These are phyloP conservation scores for Acrobasis consociella DNA, from an alignment of 2,888 invertebrate species.

Conservation along the genomic window DNA sequence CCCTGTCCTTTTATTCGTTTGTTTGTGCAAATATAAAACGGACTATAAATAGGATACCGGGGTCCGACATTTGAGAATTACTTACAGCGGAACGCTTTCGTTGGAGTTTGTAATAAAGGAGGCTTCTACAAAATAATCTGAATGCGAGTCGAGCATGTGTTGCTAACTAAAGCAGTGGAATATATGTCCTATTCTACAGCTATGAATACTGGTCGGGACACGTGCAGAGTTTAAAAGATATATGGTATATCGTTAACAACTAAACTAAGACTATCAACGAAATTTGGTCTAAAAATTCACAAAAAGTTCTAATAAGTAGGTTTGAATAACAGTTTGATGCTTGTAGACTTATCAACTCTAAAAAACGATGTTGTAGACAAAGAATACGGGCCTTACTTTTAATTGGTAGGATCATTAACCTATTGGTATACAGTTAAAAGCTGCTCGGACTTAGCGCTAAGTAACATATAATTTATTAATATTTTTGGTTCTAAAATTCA, in stretches of 20 bases:
- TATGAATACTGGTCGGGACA: conserved; percentile 46
- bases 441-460: conserved; percentile 32
- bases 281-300: conserved; percentile 16
- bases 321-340: neutral
- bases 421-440: conserved; percentile 35
- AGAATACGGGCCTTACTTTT: conserved; percentile 32
- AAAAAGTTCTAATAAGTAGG: neutral
- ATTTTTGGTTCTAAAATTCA: neutral
- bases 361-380: conserved; percentile 30
- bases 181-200: conserved; percentile 37
- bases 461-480: conserved; percentile 4
- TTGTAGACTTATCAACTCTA: conserved; percentile 12
- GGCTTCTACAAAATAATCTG: conserved; percentile 26
- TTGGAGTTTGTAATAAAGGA: neutral
- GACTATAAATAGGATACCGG: neutral
- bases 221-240: conserved; percentile 34
- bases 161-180: conserved; percentile 41
- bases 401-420: conserved; percentile 32
- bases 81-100: neutral
- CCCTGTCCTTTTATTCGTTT: neutral
- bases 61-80: neutral
- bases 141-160: conserved; percentile 31
- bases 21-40: conserved; percentile 9
- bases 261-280: conserved; percentile 25
- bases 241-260: conserved; percentile 15